Base-by-base conservation (phyloP, 2,888 invertebrate species). In the Lumbricus terrestris region DNA sequence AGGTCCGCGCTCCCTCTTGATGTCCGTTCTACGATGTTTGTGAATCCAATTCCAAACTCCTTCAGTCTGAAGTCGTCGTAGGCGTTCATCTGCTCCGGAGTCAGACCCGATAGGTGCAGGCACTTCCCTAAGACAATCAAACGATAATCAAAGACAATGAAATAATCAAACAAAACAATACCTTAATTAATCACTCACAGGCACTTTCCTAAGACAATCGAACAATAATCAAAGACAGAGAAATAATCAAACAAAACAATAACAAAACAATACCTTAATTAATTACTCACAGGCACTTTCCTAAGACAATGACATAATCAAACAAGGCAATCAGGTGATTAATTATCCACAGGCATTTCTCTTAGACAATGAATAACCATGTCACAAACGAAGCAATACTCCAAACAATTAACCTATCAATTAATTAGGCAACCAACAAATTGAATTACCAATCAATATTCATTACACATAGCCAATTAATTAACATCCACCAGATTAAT, bases 1-100 rank as follows among this genome's bases (percentile, higher is more conserved):
- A 99, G 96, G 96, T 99, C 99, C 3, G 98, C 98, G 93, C 98
- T 98, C 93, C 98, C 98, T 95, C 98, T 98, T 1, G 98, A 98
- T 90, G 99, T 98, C 92, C 99, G 96, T 92, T 97, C 96, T 92
- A 99, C 98, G 97, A 99, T 98, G 95, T 99, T 99, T 93, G 99
- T 99, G 95, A 99, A 98, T 11, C 99, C 99, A 94, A 99, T 98
- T 91, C 98, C 98, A 95, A 97, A 97, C 95, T 98, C 97, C 90
- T 98, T 95, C 91, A 99, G 96, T 96, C 98, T 98, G 94, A 97
- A 97, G 95, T 99, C 99, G 95, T 99, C 98, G 94, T 98, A 98
- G 4, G 98, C 98, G 93, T 97, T 98, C 97, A 99, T 97, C 95
- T 98, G 98, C 94, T 98, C 98, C 91, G 98, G 96, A 33, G 98